Conservation (phyloP, 2,113 vertebrate genomes). For the Strigops habroptila region DNA sequence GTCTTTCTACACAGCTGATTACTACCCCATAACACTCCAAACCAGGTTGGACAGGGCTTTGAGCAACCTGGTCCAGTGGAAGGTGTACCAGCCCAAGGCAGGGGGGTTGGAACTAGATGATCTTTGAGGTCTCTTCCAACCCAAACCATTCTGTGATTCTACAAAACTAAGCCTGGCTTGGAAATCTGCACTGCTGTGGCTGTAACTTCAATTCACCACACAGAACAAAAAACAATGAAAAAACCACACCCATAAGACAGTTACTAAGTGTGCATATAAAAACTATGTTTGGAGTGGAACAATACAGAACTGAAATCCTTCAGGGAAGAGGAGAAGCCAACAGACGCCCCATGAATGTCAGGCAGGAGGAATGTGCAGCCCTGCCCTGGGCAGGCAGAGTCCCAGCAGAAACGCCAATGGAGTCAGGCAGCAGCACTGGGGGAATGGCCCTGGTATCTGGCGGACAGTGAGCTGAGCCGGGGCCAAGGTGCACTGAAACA, state of each 20-base stretch:
- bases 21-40: neutral
- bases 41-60: neutral
- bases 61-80: neutral
- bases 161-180: neutral
- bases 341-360: fast-evolving
- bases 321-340: neutral
- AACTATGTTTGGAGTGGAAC: neutral
- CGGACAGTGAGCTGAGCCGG: fast-evolving
- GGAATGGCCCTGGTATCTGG: neutral
- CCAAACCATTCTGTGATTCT: neutral
- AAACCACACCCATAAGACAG: neutral
- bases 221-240: no score
- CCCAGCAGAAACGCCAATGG: fast-evolving
- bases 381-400: neutral
- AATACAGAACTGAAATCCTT: neutral
- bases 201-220: neutral
- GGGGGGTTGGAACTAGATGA: neutral
- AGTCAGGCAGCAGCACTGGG: neutral
- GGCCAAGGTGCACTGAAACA: fast-evolving
- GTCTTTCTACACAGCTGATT: neutral
- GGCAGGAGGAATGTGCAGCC: neutral
- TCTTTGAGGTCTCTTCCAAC: neutral
- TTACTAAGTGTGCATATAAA: neutral
- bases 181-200: neutral
- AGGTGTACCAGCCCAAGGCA: neutral